phyloP scores from a whole-genome alignment of 2,113 vertebrate genomes.

The Todiramphus chloris region DNA sequence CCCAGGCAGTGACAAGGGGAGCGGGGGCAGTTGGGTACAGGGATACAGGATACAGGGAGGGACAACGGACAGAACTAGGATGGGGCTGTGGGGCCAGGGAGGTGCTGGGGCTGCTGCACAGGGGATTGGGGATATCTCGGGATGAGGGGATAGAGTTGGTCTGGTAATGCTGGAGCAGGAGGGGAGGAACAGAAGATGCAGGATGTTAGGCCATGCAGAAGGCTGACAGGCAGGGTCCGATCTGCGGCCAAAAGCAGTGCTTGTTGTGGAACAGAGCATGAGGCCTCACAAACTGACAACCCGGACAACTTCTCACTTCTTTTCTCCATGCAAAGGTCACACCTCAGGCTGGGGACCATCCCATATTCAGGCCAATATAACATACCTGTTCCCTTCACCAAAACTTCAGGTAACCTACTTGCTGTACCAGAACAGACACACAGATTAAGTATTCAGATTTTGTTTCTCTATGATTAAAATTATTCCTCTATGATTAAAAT shows the following conservation, averaged over 20 bases:
- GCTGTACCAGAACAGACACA: not conserved
- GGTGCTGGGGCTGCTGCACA: not conserved
- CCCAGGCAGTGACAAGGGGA: not conserved
- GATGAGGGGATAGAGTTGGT: not conserved
- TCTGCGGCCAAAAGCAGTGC: not conserved
- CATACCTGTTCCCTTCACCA: not conserved
- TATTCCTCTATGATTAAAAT: not conserved
- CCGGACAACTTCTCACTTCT: not conserved
- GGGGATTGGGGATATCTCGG: not conserved
- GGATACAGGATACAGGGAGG: not conserved
- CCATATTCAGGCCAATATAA: constrained; percentile 46
- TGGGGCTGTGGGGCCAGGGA: not conserved
- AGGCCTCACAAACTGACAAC: not conserved
- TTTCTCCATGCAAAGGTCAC: not conserved
- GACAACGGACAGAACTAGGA: not conserved
- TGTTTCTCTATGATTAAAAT: not conserved
- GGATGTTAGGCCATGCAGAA: not conserved
- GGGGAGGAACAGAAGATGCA: not conserved
- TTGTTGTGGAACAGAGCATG: not conserved
- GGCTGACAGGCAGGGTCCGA: not conserved
- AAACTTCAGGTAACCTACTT: not conserved
- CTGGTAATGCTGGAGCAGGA: not conserved
- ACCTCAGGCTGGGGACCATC: not conserved
- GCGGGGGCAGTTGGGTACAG: not conserved
- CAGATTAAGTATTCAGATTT: not conserved